Evolutionary conservation across 2,888 invertebrate species (phyloP).

Genomic region (Sepiola atlantica): DNA sequence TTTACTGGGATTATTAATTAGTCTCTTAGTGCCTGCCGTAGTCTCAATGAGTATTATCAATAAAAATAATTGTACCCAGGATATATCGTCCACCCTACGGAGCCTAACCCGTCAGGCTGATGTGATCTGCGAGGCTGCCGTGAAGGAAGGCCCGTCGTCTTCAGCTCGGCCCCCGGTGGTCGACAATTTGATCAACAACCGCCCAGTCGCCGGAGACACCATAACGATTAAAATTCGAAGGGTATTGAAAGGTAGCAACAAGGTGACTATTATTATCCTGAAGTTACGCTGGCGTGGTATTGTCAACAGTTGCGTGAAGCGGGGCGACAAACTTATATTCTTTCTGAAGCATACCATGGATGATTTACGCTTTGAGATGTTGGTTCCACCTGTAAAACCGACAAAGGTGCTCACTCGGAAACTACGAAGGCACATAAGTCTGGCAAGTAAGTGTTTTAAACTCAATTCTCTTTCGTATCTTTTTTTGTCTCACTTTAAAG

Average conservation of each 20-base stretch:
- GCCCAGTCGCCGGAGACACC: conserved; percentile 5
- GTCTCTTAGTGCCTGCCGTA: neutral
- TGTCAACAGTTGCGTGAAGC: neutral
- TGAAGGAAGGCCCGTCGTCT: neutral
- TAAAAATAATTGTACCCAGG: neutral
- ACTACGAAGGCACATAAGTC: neutral
- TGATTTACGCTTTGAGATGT: neutral
- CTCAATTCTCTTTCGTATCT: neutral
- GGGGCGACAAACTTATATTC: neutral
- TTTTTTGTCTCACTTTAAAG: neutral
- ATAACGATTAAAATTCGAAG: neutral
- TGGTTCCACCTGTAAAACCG: neutral
- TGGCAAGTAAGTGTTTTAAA: neutral
- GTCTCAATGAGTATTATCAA: neutral
- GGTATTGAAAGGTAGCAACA: neutral
- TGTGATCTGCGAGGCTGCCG: conserved; percentile 32
- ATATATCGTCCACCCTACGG: neutral
- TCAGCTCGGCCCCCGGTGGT: neutral
- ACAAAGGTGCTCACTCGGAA: neutral
- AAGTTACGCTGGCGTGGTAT: neutral
- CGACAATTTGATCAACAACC: neutral
- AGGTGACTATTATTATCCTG: neutral
- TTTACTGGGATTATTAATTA: neutral
- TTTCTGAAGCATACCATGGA: neutral
- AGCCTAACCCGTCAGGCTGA: conserved; percentile 32